A percentile compares a stretch with the other conserved stretches of the same genome.
Conservation (phyloP, 2,888 invertebrate genomes). For the Microctonus brassicae region DNA sequence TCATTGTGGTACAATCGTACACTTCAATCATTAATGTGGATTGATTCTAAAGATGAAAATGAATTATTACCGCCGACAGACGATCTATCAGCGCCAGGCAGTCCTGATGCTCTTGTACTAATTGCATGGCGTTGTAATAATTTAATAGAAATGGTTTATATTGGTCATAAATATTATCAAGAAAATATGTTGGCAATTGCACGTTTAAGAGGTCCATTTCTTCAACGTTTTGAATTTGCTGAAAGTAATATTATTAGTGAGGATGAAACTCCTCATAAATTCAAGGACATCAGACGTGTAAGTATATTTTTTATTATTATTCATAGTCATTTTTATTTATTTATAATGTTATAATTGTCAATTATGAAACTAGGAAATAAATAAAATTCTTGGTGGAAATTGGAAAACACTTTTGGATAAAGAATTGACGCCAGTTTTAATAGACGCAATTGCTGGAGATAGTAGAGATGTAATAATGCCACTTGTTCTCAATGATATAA, state of each 20-base stretch:
- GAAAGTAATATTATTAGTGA: slow-evolving; percentile 69
- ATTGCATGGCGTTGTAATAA: slow-evolving; percentile 77
- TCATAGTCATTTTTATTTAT: neutral
- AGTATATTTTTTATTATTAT: slow-evolving; percentile 38
- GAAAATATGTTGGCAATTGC: slow-evolving; percentile 78
- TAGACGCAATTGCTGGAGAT: slow-evolving; percentile 71
- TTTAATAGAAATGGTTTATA: slow-evolving; percentile 73
- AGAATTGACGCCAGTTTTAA: slow-evolving; percentile 73
- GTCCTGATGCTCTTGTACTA: slow-evolving; percentile 76
- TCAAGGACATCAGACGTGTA: slow-evolving; percentile 58
- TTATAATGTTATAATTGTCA: neutral
- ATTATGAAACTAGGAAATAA: slow-evolving; percentile 72
- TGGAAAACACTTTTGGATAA: slow-evolving; percentile 73
- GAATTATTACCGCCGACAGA: slow-evolving; percentile 52
- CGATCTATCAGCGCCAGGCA: slow-evolving; percentile 45
- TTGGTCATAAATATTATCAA: slow-evolving; percentile 75
- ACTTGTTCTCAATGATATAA: slow-evolving; percentile 72
- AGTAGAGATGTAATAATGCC: slow-evolving; percentile 75
- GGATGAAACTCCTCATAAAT: slow-evolving; percentile 50
- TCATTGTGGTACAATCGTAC: slow-evolving; percentile 72
- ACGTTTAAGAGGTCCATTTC: slow-evolving; percentile 73
- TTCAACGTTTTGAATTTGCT: slow-evolving; percentile 74
- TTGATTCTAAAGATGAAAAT: slow-evolving; percentile 71
- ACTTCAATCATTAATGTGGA: slow-evolving; percentile 75
- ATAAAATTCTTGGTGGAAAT: slow-evolving; percentile 71